Conservation (phyloP, 2,113 vertebrate genomes). For the Danio rerio region GRCz12tu NC_133180.1:19543501-19544000, state of each 20-base stretch:
- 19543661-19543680: conserved; percentile 6
- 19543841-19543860: not conserved
- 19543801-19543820: conserved; percentile 25
- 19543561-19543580: not conserved
- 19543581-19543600: not conserved
- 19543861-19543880: not conserved
- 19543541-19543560: not conserved
- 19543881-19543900: not conserved
- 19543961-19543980: not conserved
- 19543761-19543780: conserved; percentile 26
- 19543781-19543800: conserved; percentile 15
- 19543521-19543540: not conserved
- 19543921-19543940: not conserved
- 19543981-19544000: not conserved
- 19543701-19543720: conserved; percentile 19
- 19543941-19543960: not conserved
- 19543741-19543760: conserved; percentile 32
- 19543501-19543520: not conserved
- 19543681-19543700: not conserved
- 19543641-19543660: not conserved
- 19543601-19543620: not conserved
- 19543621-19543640: not conserved
- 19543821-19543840: conserved; percentile 17
- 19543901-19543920: not conserved
- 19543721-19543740: conserved; percentile 38